Conservation (phyloP, 2,113 vertebrate species). For the Erpornis zantholeuca region DNA sequence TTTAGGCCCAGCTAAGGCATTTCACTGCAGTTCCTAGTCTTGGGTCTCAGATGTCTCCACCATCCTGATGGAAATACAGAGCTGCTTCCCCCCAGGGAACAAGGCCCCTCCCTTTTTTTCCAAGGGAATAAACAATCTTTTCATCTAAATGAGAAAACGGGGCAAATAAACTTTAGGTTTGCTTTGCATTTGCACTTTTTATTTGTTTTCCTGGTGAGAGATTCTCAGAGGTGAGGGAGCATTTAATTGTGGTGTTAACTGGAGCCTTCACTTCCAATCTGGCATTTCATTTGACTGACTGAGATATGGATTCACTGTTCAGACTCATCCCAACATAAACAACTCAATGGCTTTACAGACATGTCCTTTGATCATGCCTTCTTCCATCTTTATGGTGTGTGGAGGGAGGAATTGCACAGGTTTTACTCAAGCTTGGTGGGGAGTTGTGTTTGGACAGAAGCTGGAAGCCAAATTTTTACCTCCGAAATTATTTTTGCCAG, state of each 20-base stretch:
- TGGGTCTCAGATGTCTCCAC: not conserved
- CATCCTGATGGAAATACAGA: not conserved
- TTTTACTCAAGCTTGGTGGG: not conserved
- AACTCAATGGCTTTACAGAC: not conserved
- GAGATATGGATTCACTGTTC: not conserved
- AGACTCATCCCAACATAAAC: not conserved
- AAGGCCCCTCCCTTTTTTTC: not conserved
- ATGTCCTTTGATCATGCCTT: not conserved
- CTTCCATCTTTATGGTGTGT: not conserved
- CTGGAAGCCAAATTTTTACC: not conserved
- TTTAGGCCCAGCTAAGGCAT: not conserved
- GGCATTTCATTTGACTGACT: not conserved
- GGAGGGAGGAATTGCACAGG: not conserved
- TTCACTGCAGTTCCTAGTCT: not conserved
- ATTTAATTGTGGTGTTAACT: not conserved
- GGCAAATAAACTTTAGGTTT: not conserved
- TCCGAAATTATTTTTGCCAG: not conserved
- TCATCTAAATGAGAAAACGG: not conserved
- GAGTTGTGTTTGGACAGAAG: not conserved
- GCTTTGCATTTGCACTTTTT: not conserved
- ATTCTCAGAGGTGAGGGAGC: not conserved
- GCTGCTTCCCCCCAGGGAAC: not conserved
- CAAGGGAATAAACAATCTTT: not conserved
- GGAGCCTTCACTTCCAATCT: not conserved
- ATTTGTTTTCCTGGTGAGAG: not conserved